Conservation (phyloP, 2,888 invertebrate species). For the Zhuqinia jingwanae region DNA sequence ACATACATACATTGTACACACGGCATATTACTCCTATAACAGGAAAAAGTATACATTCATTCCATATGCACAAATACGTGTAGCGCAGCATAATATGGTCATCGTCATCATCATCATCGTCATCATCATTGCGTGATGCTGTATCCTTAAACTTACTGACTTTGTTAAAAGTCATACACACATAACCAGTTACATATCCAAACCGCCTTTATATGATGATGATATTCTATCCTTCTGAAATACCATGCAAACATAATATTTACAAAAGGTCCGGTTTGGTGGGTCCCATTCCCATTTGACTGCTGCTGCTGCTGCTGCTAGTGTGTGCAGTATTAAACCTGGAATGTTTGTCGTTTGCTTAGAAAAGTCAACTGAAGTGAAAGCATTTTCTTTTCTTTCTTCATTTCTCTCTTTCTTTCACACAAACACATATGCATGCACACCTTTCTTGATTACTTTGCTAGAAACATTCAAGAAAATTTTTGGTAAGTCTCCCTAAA, state of each 20-base stretch:
- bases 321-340: not conserved
- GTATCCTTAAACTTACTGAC: conserved; percentile 22
- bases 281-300: not conserved
- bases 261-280: conserved; percentile 33
- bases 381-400: conserved; percentile 12
- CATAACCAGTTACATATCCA: not conserved
- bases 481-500: no score
- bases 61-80: not conserved
- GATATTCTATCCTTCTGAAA: not conserved
- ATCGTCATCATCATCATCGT: conserved; percentile 9
- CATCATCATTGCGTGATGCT: not conserved
- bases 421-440: not conserved
- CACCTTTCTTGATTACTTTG: not conserved
- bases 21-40: conserved; percentile 29
- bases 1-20: not conserved
- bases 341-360: not conserved
- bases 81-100: no score
- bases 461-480: no score
- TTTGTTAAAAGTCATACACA: conserved; percentile 31
- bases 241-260: not conserved
- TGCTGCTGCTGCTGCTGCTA: not conserved
- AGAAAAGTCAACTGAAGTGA: not conserved
- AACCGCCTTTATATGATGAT: not conserved
- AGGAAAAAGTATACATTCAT: conserved; percentile 32
- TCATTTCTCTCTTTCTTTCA: not conserved